These are phyloP conservation scores for Apeira syringaria DNA, from an alignment of 2,888 invertebrate species.

Conservation along the genomic window DNA sequence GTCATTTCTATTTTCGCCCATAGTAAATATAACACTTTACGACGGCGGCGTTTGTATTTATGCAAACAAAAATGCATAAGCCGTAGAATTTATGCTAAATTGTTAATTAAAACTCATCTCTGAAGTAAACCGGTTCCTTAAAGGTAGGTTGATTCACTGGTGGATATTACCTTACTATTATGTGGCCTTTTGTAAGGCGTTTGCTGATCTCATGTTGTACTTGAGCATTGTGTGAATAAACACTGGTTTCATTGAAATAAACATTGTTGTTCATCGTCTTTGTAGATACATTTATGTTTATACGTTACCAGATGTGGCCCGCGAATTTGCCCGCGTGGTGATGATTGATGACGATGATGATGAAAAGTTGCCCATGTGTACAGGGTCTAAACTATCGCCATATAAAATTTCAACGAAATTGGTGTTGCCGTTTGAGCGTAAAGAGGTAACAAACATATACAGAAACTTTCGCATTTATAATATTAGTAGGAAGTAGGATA, in stretches of 20 bases:
- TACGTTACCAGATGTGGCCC: too few species aligned
- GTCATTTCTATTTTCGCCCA: constrained; percentile 63
- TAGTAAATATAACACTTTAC: constrained; percentile 15
- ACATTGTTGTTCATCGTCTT: too few species aligned
- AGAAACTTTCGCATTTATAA: too few species aligned
- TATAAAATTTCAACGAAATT: too few species aligned
- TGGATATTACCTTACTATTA: constrained; percentile 16
- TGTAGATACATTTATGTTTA: too few species aligned
- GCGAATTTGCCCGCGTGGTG: too few species aligned
- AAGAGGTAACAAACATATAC: too few species aligned
- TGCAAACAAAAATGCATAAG: constrained; percentile 33
- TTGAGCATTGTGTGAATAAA: constrained; percentile 1
- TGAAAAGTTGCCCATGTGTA: too few species aligned
- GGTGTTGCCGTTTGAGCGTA: too few species aligned
- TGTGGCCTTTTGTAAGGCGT: constrained; percentile 12
- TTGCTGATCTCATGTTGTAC: constrained; percentile 10
- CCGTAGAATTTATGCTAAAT: constrained; percentile 43
- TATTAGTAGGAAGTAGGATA: too few species aligned
- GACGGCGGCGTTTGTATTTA: constrained; percentile 29
- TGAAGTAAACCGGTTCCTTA: constrained; percentile 39
- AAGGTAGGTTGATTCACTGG: constrained; percentile 32
- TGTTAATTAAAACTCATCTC: constrained; percentile 33
- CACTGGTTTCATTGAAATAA: background rate
- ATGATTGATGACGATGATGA: too few species aligned
- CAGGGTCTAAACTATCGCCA: too few species aligned